Evolutionary conservation across 92 coral and sea anemone species (phyloP), one percentile per base, ranked within the genome.

Genomic region (Parazoanthus swiftii): DNA sequence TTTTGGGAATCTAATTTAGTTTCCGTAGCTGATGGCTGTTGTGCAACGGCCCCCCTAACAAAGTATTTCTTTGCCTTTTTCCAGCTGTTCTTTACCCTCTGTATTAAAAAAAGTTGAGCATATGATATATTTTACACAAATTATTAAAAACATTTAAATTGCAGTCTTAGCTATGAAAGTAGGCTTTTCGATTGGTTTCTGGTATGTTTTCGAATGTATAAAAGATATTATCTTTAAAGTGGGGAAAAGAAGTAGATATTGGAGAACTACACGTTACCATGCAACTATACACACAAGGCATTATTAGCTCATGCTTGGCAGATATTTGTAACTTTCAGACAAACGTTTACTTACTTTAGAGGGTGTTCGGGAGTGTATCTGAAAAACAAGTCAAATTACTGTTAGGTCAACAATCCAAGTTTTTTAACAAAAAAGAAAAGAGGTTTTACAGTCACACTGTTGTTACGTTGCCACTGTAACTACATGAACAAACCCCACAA

Each of bases 11-110:
- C 73, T 26, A 6, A 20, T 16, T 50, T 79, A 15, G 1, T 33
- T 63, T 81, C 74, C 8, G 26, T 16, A 63, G 10, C 4, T 18
- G 74, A 23, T 35, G 35, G 18, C 11, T 81, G 35, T 56, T 33
- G 26, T 15, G 39, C 18, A 37, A 56, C 50, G 48, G 68, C 9
- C 15, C 42, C 67, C n/a, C 67, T 29, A 46, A 33, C 14, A 56
- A 79, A 79, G 33, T 56, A 37, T 20, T 36, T 54, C 67, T 56
- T 79, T 79, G 83, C 83, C 68, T 54, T 79, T 79, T 58, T 79
- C 83, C 42, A 79, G 67, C 83, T 79, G 29, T 36, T 79, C 39
- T 67, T 79, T 21, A 42, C 46, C 3, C 25, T 39, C 80, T 76
- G 54, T 76, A 39, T 16, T 20, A 11, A 36, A 18, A 25, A 23